Percentiles rank a stretch among this genome's conserved stretches.
Evolutionary conservation across 2,113 vertebrate genomes (phyloP).

Genomic region (Atherinomorus stipes): DNA sequence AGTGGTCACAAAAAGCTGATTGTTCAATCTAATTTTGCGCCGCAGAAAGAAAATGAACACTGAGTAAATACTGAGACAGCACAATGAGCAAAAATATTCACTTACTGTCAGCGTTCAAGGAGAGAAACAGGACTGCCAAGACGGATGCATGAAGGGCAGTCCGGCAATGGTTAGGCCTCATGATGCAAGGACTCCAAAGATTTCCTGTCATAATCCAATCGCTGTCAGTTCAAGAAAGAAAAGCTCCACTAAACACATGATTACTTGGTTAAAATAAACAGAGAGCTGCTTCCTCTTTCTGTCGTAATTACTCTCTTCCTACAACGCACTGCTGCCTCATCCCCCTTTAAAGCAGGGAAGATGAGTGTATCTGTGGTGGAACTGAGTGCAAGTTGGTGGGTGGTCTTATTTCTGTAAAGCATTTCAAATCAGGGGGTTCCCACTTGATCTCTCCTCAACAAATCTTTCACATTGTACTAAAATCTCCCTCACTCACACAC

Average conservation of each 20-base stretch:
- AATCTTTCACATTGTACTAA: not conserved
- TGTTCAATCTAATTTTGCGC: not conserved
- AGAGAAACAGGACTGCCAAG: slow-evolving; percentile 37
- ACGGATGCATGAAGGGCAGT: slow-evolving; percentile 14
- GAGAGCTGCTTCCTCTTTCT: slow-evolving; percentile 61
- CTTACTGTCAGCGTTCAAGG: slow-evolving; percentile 57
- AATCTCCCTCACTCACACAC: not conserved
- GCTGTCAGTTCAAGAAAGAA: not conserved
- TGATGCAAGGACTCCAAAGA: slow-evolving; percentile 23
- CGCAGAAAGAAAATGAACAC: not conserved
- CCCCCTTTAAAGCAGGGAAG: not conserved
- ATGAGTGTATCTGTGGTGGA: not conserved
- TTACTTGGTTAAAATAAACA: slow-evolving; percentile 12
- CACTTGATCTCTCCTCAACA: not conserved
- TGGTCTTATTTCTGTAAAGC: slow-evolving; percentile 47
- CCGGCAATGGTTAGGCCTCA: slow-evolving; percentile 38
- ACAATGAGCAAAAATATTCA: slow-evolving; percentile 2
- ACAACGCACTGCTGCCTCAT: slow-evolving; percentile 11
- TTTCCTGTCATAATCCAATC: slow-evolving; percentile 2
- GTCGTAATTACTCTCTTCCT: slow-evolving; percentile 2
- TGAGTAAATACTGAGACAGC: not conserved
- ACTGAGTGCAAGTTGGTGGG: slow-evolving; percentile 27
- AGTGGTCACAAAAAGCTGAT: not conserved
- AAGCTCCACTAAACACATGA: slow-evolving; percentile 5
- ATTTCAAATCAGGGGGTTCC: slow-evolving; percentile 33